Evolutionary conservation across 1,140 invertebrate genomes (phyloP), one percentile per base, ranked within the genome.

Genomic region (Euura lappo): DNA sequence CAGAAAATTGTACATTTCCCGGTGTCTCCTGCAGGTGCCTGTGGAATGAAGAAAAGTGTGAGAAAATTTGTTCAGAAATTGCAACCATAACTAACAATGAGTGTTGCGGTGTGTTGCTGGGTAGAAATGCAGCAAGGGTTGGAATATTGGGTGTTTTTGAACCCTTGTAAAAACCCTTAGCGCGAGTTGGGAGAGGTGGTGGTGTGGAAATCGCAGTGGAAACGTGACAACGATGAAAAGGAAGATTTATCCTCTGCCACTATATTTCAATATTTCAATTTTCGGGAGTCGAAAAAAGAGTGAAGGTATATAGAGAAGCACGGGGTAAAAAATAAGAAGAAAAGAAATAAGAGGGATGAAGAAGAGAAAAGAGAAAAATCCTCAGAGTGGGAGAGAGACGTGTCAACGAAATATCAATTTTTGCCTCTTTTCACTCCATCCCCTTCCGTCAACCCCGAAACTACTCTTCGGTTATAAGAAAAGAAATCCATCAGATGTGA

Each of bases 181-280:
- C 51, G 51, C 3, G 4, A 60, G 51, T n/a, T 8, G 8, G 28
- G 28, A 28, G 28, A 28, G 5, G 3, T 3, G 51, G 51, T n/a
- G 51, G 51, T 60, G 3, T 60, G 51, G 28, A n/a, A 60, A 60
- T 60, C 51, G 51, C 6, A 28, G 66, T 3, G 66, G 42, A 44
- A 11, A 68, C 4, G 66, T 68, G 66, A 68, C 66, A 68, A 42
- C 13, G 42, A 68, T 68, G 66, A 44, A 68, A 11, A 68, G 66
- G 11, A 68, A 28, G 44, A 68, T 68, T 68, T 68, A 42, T 60
- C 44, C 66, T 4, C 10, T 10, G 66, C 3, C 28, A 68, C 66
- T 68, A 68, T 68, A 68, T 68, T 68, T 68, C 66, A 68, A 68
- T 68, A 68, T 68, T 68, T 68, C 66, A 68, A 68, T 68, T 44